Percentiles rank a stretch among this genome's conserved stretches.
Evolutionary conservation across 2,888 invertebrate genomes (phyloP).

Genomic region (Caenorhabditis sp.): DNA sequence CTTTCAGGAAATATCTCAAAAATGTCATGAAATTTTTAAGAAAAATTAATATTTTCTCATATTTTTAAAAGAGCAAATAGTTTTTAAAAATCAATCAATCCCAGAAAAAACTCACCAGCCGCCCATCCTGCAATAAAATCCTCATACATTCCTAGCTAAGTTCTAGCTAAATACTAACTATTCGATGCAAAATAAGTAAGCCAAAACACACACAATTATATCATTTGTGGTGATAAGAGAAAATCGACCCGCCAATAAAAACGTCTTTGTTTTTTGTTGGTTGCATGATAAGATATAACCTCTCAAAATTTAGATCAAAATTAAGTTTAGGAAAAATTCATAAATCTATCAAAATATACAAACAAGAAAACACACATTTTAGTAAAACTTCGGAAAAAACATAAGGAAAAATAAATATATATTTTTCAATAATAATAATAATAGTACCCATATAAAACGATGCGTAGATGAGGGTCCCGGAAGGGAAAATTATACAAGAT

Average conservation of each 20-base stretch:
- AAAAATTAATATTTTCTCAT: no score
- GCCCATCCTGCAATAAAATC: conserved; percentile 60
- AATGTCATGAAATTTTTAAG: no score
- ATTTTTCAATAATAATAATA: not conserved
- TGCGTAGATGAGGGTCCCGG: not conserved
- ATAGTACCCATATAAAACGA: no score
- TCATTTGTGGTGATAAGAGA: not conserved
- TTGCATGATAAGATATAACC: not conserved
- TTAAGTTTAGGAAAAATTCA: not conserved
- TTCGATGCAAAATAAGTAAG: not conserved
- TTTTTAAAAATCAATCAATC: not conserved
- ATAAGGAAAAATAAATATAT: not conserved
- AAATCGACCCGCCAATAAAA: not conserved
- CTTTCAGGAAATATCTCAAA: no score
- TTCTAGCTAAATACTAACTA: no score
- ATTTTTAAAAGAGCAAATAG: no score
- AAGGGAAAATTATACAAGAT: not conserved
- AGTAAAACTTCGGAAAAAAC: not conserved
- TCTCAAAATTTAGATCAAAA: not conserved
- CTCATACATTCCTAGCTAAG: conserved; percentile 45
- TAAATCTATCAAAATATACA: conserved; percentile 3
- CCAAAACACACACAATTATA: not conserved
- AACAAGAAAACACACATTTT: not conserved
- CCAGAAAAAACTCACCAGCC: conserved; percentile 39
- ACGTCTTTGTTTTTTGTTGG: not conserved